phyloP scores from a whole-genome alignment of 2,888 invertebrate species.

The Panzeria rudis region DNA sequence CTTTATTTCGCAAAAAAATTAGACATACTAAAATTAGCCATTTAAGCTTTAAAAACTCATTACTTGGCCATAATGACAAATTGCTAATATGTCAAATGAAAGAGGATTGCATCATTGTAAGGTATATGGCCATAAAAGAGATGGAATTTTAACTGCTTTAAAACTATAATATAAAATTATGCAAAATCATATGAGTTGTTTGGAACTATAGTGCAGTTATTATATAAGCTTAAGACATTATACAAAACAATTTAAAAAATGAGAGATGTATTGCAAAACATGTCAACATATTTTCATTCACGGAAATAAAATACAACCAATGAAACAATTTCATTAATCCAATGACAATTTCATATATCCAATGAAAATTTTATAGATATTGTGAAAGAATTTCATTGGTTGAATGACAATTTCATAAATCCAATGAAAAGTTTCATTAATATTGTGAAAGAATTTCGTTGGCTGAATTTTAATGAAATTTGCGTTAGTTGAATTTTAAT shows the following conservation, averaged over 20 bases:
- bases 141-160: neutral
- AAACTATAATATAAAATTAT: neutral
- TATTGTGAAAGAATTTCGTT: too few species aligned
- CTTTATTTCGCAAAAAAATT: conserved; percentile 13
- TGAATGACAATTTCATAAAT: too few species aligned
- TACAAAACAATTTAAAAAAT: neutral
- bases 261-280: too few species aligned
- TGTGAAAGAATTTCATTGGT: too few species aligned
- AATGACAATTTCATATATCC: too few species aligned
- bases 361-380: too few species aligned
- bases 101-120: conserved; percentile 31
- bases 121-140: neutral
- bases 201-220: neutral
- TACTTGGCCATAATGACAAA: conserved; percentile 31
- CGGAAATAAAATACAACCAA: too few species aligned
- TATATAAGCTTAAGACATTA: neutral
- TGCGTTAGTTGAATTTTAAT: too few species aligned
- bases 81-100: neutral
- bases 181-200: neutral
- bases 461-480: too few species aligned
- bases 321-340: too few species aligned
- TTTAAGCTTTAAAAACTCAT: conserved; percentile 16
- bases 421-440: too few species aligned
- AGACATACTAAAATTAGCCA: conserved; percentile 38
- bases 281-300: too few species aligned